phyloP scores from a whole-genome alignment of 2,888 invertebrate genomes.

The Ephialtes manifestator region DNA sequence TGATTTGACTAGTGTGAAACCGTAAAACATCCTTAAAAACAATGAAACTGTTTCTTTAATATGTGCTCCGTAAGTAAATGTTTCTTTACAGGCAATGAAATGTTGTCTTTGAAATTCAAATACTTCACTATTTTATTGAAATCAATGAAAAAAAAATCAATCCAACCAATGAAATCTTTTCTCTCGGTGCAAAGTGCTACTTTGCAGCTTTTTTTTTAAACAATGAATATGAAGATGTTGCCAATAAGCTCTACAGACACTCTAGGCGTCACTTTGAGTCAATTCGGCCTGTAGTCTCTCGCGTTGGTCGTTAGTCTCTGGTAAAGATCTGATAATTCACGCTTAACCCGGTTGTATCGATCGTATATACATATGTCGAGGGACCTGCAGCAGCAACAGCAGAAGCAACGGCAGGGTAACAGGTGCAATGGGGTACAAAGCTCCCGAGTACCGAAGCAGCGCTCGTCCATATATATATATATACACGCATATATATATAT shows the following conservation, averaged over 20 bases:
- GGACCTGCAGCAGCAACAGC: conserved; percentile 34
- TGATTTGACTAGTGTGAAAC: no score
- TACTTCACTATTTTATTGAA: no score
- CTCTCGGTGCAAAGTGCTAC: no score
- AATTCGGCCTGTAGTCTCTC: conserved; percentile 36
- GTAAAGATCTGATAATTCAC: conserved; percentile 67
- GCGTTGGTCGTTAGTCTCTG: conserved; percentile 62
- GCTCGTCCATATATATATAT: conserved; percentile 53
- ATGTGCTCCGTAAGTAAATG: no score
- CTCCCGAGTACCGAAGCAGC: conserved; percentile 64
- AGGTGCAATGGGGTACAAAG: conserved; percentile 72
- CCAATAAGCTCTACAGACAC: conserved; percentile 33
- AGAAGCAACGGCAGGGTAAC: conserved; percentile 53
- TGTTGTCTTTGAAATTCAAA: no score
- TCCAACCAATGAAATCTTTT: no score
- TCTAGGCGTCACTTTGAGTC: conserved; percentile 37
- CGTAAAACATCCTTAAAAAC: no score
- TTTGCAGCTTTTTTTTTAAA: no score
- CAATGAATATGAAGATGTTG: neutral
- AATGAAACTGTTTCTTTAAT: no score
- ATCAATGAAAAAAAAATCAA: no score
- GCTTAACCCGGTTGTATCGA: conserved; percentile 67
- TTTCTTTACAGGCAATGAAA: no score
- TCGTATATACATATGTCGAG: conserved; percentile 46
- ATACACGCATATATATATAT: conserved; percentile 20